A percentile compares a stretch with the other conserved stretches of the same genome.
These are phyloP conservation scores for Cisticola juncidis DNA, from an alignment of 2,113 vertebrate genomes.

Conservation along the genomic window DNA sequence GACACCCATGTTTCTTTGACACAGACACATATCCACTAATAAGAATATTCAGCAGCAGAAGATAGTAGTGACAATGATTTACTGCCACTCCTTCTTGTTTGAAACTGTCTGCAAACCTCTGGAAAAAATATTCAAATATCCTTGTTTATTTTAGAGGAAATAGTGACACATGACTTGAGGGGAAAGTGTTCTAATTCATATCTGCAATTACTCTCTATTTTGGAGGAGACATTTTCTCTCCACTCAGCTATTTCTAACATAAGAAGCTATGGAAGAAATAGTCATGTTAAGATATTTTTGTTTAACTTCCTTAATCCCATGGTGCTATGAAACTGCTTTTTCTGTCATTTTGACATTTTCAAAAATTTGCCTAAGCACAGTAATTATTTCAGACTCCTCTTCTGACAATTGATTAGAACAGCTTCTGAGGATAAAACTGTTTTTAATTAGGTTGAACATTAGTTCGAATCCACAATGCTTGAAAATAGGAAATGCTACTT, in stretches of 20 bases:
- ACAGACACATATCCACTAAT: neutral
- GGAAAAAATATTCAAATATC: neutral
- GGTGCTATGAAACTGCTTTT: neutral
- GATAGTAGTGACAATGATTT: neutral
- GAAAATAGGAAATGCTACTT: neutral
- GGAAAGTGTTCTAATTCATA: neutral
- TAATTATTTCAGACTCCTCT: neutral
- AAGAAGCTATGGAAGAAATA: neutral
- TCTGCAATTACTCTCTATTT: neutral
- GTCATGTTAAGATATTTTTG: neutral
- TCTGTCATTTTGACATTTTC: neutral
- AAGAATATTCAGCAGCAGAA: neutral
- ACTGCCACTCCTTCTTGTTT: neutral
- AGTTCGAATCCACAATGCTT: neutral
- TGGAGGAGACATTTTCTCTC: neutral
- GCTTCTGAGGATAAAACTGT: neutral
- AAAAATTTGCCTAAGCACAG: neutral
- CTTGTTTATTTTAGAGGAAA: neutral
- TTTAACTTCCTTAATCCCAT: neutral
- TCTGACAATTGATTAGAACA: constrained; percentile 4
- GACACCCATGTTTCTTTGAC: neutral
- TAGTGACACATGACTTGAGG: neutral
- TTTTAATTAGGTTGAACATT: neutral
- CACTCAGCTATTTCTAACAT: neutral
- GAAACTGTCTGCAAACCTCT: neutral